Evolutionary conservation across 2,113 vertebrate species (phyloP).

Genomic region (Vulpes lagopus): DNA sequence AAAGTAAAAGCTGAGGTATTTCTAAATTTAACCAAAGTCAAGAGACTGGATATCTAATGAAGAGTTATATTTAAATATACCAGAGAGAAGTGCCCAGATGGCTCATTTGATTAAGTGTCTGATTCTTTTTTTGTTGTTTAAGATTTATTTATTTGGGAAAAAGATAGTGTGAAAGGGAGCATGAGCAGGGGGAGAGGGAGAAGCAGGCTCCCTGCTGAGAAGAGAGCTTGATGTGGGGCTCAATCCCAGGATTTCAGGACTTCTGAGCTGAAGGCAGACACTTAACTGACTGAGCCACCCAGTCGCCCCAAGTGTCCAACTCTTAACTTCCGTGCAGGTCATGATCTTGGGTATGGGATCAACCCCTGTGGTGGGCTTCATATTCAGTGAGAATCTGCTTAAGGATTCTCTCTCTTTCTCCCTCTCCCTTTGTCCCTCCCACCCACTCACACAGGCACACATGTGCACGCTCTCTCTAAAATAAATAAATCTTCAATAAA

Average conservation of each 20-base stretch:
- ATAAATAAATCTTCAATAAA: background rate
- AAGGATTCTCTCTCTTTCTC: background rate
- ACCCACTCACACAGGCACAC: background rate
- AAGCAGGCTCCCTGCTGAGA: no score
- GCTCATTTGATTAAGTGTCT: background rate
- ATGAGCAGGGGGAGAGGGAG: no score
- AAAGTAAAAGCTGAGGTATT: background rate
- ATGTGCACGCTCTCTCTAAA: background rate
- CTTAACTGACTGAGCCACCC: no score
- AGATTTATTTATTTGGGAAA: no score
- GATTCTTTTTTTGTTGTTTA: no score
- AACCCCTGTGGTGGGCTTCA: background rate
- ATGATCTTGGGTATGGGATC: background rate
- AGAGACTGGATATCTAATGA: conserved; percentile 24
- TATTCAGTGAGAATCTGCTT: background rate
- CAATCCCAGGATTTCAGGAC: no score
- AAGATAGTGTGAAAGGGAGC: no score
- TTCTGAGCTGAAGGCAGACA: no score
- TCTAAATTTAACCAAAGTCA: conserved; percentile 25
- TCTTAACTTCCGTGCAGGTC: no score
- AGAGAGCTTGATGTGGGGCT: no score
- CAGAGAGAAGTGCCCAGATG: background rate
- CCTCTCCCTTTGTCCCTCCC: background rate
- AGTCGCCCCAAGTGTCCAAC: background rate
- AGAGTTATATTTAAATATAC: conserved; percentile 23